phyloP scores from a whole-genome alignment of 2,888 invertebrate species.

The Cryptocephalus moraei region DNA sequence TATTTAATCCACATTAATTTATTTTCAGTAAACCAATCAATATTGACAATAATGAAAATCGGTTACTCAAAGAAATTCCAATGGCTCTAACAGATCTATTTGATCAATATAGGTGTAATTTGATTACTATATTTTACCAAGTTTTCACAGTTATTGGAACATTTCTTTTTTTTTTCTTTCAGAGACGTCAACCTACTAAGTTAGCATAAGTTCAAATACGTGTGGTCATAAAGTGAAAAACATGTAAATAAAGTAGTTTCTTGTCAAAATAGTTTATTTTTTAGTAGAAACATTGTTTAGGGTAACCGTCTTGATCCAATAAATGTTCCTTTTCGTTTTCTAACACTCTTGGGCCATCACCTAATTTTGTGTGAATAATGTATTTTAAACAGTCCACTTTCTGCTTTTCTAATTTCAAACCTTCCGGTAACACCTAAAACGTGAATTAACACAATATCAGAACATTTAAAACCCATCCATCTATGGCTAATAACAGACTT shows the following conservation, averaged over 20 bases:
- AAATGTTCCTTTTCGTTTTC: constrained; percentile 39
- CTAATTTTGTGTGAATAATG: constrained; percentile 74
- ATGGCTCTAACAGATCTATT: too few relatives aligned
- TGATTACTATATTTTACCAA: background rate
- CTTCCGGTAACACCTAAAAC: constrained; percentile 18
- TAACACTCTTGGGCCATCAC: constrained; percentile 61
- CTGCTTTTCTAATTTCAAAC: constrained; percentile 12
- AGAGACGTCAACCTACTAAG: constrained; percentile 16
- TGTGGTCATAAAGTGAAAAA: constrained; percentile 7
- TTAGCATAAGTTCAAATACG: constrained; percentile 10
- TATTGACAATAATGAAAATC: too few relatives aligned
- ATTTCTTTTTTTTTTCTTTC: constrained; percentile 15
- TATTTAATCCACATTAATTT: background rate
- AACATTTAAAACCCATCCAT: background rate
- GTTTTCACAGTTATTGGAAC: background rate
- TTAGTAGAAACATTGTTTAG: constrained; percentile 19
- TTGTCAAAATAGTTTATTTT: background rate
- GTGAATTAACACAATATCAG: constrained; percentile 1
- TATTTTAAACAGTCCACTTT: constrained; percentile 58
- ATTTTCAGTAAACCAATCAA: too few relatives aligned
- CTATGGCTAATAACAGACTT: background rate
- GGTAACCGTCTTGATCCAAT: constrained; percentile 41
- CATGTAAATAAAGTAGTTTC: constrained; percentile 4
- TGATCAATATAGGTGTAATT: too few relatives aligned
- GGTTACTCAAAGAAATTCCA: too few relatives aligned